Percentiles rank a stretch among this genome's conserved stretches.
Conservation (phyloP, 2,888 invertebrate species). For the Napeogenes sylphis region DNA sequence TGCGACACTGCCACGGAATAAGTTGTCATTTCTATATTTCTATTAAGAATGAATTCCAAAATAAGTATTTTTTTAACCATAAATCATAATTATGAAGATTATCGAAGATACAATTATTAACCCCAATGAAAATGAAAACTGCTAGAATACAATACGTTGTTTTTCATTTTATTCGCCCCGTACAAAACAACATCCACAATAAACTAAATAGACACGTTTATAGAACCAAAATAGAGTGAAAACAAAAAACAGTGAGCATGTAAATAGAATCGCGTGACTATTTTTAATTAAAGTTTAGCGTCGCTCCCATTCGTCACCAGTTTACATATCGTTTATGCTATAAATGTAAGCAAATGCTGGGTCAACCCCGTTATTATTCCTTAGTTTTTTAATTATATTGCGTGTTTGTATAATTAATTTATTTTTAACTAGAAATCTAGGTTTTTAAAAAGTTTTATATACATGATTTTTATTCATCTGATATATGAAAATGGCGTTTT, state of each 20-base stretch:
- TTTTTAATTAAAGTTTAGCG: slow-evolving; percentile 43
- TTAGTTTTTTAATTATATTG: slow-evolving; percentile 2
- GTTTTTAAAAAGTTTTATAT: too few relatives aligned
- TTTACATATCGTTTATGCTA: slow-evolving; percentile 19
- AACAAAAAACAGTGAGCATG: slow-evolving; percentile 26
- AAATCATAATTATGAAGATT: too few relatives aligned
- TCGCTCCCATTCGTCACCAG: slow-evolving; percentile 35
- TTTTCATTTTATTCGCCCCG: neutral
- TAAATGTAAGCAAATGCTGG: slow-evolving; percentile 6
- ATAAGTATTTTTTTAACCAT: too few relatives aligned
- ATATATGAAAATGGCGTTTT: too few relatives aligned
- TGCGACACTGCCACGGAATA: slow-evolving; percentile 46
- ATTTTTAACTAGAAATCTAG: neutral
- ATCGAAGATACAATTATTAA: too few relatives aligned
- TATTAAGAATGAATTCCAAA: too few relatives aligned
- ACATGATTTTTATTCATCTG: too few relatives aligned
- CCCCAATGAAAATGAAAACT: too few relatives aligned
- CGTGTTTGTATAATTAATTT: slow-evolving; percentile 6
- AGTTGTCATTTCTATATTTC: neutral
- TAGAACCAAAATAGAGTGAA: slow-evolving; percentile 23
- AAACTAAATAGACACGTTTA: slow-evolving; percentile 17
- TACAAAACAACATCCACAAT: slow-evolving; percentile 43
- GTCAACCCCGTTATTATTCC: slow-evolving; percentile 17
- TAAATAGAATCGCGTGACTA: slow-evolving; percentile 41
- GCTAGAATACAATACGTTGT: neutral